These are phyloP conservation scores for Falco columbarius DNA, from an alignment of 2,797 vertebrate species.

Conservation along the genomic window DNA sequence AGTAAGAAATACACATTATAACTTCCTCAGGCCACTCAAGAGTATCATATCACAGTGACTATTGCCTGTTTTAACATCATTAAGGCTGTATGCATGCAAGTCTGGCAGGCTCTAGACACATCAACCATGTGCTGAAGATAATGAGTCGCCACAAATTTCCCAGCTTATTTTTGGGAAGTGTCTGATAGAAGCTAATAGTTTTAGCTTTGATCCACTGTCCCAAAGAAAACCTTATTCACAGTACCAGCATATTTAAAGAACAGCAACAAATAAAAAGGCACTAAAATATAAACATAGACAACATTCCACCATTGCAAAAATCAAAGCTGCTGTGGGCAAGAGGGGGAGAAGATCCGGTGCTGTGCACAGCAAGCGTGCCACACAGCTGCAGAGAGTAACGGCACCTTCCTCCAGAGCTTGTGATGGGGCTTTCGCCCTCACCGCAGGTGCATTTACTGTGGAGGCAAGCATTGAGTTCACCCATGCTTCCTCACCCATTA, in stretches of 20 bases:
- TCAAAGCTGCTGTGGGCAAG: not conserved
- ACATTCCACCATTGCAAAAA: not conserved
- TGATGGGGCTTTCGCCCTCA: not conserved
- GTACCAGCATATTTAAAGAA: not conserved
- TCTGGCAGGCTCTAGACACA: not conserved
- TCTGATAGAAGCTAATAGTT: not conserved
- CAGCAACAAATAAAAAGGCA: not conserved
- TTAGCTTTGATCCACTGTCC: not conserved
- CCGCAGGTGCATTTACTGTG: not conserved
- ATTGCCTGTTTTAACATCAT: constrained; percentile 4
- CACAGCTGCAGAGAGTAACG: not conserved
- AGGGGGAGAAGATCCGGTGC: not conserved
- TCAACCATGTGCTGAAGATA: not conserved
- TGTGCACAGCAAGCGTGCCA: not conserved
- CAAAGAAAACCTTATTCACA: not conserved
- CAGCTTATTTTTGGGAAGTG: constrained; percentile 28
- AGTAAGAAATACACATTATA: not conserved
- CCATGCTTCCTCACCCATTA: not conserved
- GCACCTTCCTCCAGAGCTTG: not conserved
- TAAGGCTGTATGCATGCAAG: not conserved
- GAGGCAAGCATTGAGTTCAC: not conserved
- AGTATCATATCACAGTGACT: not conserved
- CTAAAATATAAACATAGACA: not conserved
- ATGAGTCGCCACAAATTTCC: not conserved
- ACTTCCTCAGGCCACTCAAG: not conserved